phyloP scores from a whole-genome alignment of 1,140 invertebrate species.

The Babylonia areolata region DNA sequence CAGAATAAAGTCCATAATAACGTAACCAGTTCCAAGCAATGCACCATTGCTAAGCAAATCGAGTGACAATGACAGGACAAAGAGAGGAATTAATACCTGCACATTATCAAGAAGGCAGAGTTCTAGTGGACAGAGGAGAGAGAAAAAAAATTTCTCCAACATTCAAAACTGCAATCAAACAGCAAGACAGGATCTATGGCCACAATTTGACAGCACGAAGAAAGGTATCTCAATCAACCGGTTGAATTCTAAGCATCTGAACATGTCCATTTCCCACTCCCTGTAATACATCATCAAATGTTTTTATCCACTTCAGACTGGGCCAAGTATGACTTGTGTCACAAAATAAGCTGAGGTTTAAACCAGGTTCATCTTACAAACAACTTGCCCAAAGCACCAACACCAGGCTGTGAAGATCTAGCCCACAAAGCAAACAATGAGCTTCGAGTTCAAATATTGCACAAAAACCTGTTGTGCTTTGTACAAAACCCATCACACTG shows the following conservation, averaged over 20 bases:
- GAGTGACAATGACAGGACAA: not conserved
- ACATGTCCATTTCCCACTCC: not conserved
- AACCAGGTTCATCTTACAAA: not conserved
- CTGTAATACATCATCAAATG: not conserved
- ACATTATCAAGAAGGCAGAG: slow-evolving; percentile 11
- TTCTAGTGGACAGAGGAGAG: not conserved
- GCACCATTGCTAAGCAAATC: not conserved
- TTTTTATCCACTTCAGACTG: not conserved
- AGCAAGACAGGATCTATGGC: not conserved
- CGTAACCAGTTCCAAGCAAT: not conserved
- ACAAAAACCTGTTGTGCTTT: not conserved
- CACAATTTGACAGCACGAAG: not conserved
- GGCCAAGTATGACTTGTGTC: too few species aligned
- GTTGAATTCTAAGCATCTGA: not conserved
- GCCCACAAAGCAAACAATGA: not conserved
- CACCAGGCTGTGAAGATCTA: not conserved
- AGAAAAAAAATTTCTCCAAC: too few species aligned
- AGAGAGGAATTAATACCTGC: not conserved
- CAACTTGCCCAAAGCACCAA: too few species aligned
- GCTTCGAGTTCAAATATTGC: not conserved
- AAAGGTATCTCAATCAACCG: not conserved
- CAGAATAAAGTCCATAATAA: too few species aligned
- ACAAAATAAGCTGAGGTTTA: not conserved
- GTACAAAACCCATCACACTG: not conserved
- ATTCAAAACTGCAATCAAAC: not conserved